Base-by-base conservation (phyloP, 2,113 vertebrate genomes). In the Colinus virginianus region DNA sequence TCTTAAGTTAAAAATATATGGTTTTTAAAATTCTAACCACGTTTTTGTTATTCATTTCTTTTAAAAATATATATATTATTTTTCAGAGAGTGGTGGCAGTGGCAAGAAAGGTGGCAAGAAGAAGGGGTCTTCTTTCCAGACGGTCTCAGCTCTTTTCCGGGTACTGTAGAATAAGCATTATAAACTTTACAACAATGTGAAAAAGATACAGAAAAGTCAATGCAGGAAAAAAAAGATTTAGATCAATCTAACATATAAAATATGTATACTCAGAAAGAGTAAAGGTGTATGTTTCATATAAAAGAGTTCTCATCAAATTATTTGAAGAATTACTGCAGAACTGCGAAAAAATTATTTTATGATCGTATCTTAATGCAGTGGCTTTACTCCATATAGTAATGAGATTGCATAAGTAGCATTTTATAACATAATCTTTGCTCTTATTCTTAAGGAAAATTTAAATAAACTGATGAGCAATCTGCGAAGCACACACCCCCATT, bases 41-140 rank as follows among this genome's bases (percentile, higher is more conserved):
- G 25, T 2, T 80, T 82, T 71, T 70, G 12, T 46, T 74, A 7
- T 68, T 88, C 0, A 25, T 43, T 59, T 72, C 3, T 70, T 58
- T 71, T 68, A 7, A 2, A 11, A 92, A 53, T 45, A 53, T 9
- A 2, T 4, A 7, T 53, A n/a, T 42, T 83, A 7, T 16, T 51
- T 13, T 92, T 62, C 36, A 96, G 95, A 96, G 26, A 96, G 93
- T 23, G 61, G 93, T 74, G 91, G 93, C 0, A 43, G 97, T 49
- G 40, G 97, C 61, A 99, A 99, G 96, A 99, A 99, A 86, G 98
- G 84, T 1, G 97, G 91, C 77, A 99, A 99, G 96, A 99, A 99
- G 97, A 99, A 99, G 97, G 99, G 99, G 66, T 98, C 98, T n/a
- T 99, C 99, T 76, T 99, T 99, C 96, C 99, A 99, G 97, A 99